phyloP scores from a whole-genome alignment of 2,888 invertebrate genomes.

The Tinea trinotella region DNA sequence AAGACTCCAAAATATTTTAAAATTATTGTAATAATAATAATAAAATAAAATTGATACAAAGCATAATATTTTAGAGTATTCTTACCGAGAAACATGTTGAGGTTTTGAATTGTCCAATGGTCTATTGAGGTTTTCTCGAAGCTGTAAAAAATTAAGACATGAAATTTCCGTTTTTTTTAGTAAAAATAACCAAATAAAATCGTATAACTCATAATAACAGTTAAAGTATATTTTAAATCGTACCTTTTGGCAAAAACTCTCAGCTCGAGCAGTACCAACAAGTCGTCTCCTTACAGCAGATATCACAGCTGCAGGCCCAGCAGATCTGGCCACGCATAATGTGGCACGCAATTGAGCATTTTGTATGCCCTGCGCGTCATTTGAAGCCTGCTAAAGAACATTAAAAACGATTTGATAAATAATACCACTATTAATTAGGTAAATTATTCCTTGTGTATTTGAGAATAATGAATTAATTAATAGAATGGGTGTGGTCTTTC shows the following conservation, averaged over 20 bases:
- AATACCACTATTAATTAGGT: no score
- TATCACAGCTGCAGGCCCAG: conserved; percentile 80
- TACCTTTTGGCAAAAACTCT: conserved; percentile 63
- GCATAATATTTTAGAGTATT: not conserved
- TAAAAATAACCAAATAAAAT: no score
- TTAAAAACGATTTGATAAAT: no score
- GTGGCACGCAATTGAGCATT: conserved; percentile 54
- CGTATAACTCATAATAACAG: no score
- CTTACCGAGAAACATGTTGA: conserved; percentile 42
- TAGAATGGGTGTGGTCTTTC: no score
- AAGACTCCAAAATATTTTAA: no score
- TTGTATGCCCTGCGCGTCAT: conserved; percentile 43
- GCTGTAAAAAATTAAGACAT: conserved; percentile 43
- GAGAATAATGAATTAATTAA: no score
- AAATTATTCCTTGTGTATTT: no score
- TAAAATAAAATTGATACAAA: no score
- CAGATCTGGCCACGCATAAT: conserved; percentile 79
- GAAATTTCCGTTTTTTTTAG: no score
- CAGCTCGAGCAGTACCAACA: conserved; percentile 70
- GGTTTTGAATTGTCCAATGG: conserved; percentile 51
- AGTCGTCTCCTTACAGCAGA: conserved; percentile 74
- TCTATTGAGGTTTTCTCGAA: conserved; percentile 52
- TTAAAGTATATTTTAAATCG: no score
- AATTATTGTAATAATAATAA: no score
- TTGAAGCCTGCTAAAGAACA: conserved; percentile 40